Base-by-base conservation (phyloP, 2,888 invertebrate genomes). In the Tiliacea aurago region DNA sequence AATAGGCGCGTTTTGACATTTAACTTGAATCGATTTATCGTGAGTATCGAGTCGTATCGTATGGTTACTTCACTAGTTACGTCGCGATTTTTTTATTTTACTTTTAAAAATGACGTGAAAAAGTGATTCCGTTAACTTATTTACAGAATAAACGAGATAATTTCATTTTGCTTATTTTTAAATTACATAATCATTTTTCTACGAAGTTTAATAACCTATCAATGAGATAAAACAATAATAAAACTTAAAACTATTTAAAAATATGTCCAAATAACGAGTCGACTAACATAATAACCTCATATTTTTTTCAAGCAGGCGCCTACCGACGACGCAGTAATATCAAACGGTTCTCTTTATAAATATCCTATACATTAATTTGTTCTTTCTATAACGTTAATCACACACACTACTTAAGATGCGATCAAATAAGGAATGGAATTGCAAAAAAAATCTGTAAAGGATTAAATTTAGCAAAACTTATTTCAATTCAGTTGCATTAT, bases 361-460 rank as follows among this genome's bases (percentile, higher is more conserved):
- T 69, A 63, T 15, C 33, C 51, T 15, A 53, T 53, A 51, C 15
- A 73, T 65, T 72, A 66, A 56, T 78, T 77, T 66, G 78, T 77
- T 76, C 76, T 23, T 49, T 4, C 0, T 56, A 58, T 23, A 20
- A 43, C 11, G 0, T 33, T 45, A 13, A 47, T 51, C 55, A n/a
- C 37, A 28, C 23, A 67, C 70, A 28, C 49, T 23, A 64, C 41
- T 1, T 33, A 49, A 18, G n/a, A 23, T 51, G 13, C 23, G 47
- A 66, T 68, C 53, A 63, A 78, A 78, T n/a, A 62, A 65, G 4
- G 20, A 45, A 55, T n/a, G 18, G 53, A 15, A 9, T 20, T n/a
- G 5, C 4, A 37, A 37, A 37, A 37, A 37, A 37, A 37, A 37
- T 4, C 37, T 5, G 4, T 37, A 37, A 37, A 4, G 37, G 37